Conservation (phyloP, 2,888 invertebrate species). For the Alentia gelatinosa region DNA sequence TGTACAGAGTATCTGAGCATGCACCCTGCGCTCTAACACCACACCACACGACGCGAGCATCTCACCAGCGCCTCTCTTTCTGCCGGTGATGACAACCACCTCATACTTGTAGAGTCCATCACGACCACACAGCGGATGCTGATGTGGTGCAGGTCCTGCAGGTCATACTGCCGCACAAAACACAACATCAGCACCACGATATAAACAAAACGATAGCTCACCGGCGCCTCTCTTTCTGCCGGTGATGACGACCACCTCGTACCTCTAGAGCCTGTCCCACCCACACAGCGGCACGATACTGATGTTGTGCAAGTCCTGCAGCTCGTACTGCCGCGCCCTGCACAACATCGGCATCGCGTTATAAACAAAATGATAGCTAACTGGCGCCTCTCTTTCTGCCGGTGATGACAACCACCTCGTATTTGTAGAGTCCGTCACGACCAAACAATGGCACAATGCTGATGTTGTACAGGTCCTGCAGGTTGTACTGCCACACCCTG, state of each 20-base stretch:
- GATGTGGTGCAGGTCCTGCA: slow-evolving; percentile 70
- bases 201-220: too few species aligned
- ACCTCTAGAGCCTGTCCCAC: slow-evolving; percentile 73
- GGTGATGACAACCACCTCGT: slow-evolving; percentile 75
- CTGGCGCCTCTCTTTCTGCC: slow-evolving; percentile 73
- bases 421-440: slow-evolving; percentile 74
- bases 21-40: too few species aligned
- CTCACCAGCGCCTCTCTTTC: slow-evolving; percentile 71
- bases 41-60: too few species aligned
- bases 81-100: slow-evolving; percentile 75
- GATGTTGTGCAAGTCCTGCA: slow-evolving; percentile 69
- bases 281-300: slow-evolving; percentile 75
- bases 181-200: slow-evolving; percentile 68
- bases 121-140: slow-evolving; percentile 74
- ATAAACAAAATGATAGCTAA: slow-evolving; percentile 71
- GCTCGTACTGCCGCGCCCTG: slow-evolving; percentile 69
- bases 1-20: too few species aligned
- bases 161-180: slow-evolving; percentile 70
- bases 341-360: slow-evolving; percentile 67
- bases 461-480: slow-evolving; percentile 70
- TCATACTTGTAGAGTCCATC: slow-evolving; percentile 76
- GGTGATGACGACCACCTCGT: too few species aligned
- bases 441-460: slow-evolving; percentile 76
- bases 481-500: slow-evolving; percentile 69
- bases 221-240: too few species aligned